Base-by-base conservation (phyloP, 2,113 vertebrate species). In the Pedetes capensis region DNA sequence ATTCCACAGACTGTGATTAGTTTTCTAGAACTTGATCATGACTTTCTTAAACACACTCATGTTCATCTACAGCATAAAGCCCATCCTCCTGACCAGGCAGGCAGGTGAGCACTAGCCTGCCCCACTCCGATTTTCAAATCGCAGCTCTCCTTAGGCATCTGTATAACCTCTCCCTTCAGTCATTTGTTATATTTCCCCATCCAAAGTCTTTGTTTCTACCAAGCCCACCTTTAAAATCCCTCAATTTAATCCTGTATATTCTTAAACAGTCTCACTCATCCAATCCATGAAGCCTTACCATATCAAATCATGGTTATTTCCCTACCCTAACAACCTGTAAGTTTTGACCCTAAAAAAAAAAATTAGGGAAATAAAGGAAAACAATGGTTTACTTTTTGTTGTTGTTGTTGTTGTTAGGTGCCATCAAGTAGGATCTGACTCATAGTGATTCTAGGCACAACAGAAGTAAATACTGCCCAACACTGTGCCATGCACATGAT, bases 321-420 rank as follows among this genome's bases (percentile, higher is more conserved):
- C 51, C 25, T 29, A 16, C 32, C 9, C 42, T 71, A n/a, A 93
- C 3, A 93, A 95, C 37, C 27, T 51, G 9, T 42, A 64, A n/a
- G 64, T 57, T 63, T 91, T 87, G 8, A 71, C 82, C n/a, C n/a
- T n/a, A n/a, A n/a, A n/a, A 81, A 57, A 84, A 64, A 2, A 91
- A 57, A 23, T 49, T 85, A 82, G 84, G 79, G 51, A 44, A 88
- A 89, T 27, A 89, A 72, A 87, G 20, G 39, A 51, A 80, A 95
- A 72, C 68, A 53, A 78, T 51, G 29, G 2, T 57, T 78, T 79
- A 61, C 47, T 82, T 72, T n/a, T n/a, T n/a, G n/a, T n/a, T n/a
- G n/a, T n/a, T n/a, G n/a, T n/a, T n/a, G n/a, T n/a, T n/a, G n/a
- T n/a, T n/a, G n/a, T n/a, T n/a, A n/a, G n/a, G n/a, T n/a, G n/a